Evolutionary conservation across 2,888 invertebrate genomes (phyloP).

Genomic region (Synanthedon tipuliformis): DNA sequence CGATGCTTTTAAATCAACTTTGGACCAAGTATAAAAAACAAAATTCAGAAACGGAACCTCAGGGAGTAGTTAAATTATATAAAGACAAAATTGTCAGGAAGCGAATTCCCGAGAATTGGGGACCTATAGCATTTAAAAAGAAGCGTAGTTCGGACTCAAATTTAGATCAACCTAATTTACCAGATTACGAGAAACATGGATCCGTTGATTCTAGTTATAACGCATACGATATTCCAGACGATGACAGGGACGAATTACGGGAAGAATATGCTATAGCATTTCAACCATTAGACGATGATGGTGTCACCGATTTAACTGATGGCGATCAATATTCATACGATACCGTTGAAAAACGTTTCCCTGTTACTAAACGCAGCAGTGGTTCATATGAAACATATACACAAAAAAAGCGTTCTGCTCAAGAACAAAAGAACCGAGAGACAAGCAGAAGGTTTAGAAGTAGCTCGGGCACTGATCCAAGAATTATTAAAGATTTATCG

Average conservation of each 20-base stretch:
- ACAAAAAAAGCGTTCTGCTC: conserved; percentile 40
- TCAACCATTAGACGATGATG: conserved; percentile 59
- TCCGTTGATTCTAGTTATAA: conserved; percentile 39
- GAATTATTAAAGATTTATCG: conserved; percentile 76
- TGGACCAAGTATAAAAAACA: conserved; percentile 68
- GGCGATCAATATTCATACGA: conserved; percentile 55
- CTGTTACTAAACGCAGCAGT: conserved; percentile 76
- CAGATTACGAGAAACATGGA: conserved; percentile 36
- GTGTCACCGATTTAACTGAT: conserved; percentile 41
- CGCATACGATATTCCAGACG: conserved; percentile 40
- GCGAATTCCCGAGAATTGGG: conserved; percentile 58
- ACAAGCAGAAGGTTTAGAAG: conserved; percentile 42
- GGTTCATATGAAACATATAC: conserved; percentile 34
- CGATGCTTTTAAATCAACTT: conserved; percentile 63
- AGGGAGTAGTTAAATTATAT: conserved; percentile 57
- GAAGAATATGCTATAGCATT: conserved; percentile 63
- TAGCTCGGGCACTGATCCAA: conserved; percentile 74
- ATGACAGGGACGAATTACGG: conserved; percentile 52
- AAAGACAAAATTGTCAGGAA: conserved; percentile 61
- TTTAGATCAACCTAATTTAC: conserved; percentile 19
- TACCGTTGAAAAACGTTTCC: conserved; percentile 71
- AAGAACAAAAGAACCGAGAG: conserved; percentile 40
- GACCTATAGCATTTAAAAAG: conserved; percentile 62
- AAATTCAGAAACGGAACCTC: conserved; percentile 38
- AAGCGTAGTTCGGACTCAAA: conserved; percentile 55